These are phyloP conservation scores for Macropodus opercularis DNA, from an alignment of 2,797 vertebrate genomes.

Conservation along the genomic window DNA sequence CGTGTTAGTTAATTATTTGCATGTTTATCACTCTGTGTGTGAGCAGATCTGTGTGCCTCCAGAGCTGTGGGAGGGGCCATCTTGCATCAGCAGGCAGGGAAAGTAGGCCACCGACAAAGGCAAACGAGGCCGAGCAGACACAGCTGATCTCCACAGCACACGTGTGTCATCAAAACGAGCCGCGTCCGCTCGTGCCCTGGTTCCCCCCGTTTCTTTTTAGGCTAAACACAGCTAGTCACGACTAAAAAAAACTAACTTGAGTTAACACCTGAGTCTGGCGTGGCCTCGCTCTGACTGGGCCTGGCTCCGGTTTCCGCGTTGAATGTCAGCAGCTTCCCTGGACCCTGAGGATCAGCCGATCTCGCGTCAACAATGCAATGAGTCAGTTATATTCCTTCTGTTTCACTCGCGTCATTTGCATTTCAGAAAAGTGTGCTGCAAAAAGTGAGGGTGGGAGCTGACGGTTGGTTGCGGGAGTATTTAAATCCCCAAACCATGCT, in stretches of 20 bases:
- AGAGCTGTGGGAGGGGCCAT: constrained; percentile 20
- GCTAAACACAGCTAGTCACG: constrained; percentile 3
- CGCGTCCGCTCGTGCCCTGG: constrained; percentile 32
- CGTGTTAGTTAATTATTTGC: background rate
- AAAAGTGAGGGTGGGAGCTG: constrained; percentile 23
- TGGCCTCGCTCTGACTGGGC: constrained; percentile 34
- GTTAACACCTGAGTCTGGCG: constrained; percentile 23
- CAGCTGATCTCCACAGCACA: constrained; percentile 51
- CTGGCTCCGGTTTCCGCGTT: constrained; percentile 37
- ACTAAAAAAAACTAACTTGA: constrained; percentile 40
- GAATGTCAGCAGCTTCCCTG: constrained; percentile 45
- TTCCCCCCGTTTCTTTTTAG: too few relatives aligned
- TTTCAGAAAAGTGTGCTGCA: constrained; percentile 20
- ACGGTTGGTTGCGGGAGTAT: constrained; percentile 9
- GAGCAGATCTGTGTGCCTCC: background rate
- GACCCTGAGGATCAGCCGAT: constrained; percentile 27
- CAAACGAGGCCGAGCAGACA: constrained; percentile 9
- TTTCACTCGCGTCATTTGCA: constrained; percentile 22
- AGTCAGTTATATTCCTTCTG: background rate
- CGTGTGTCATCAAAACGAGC: constrained; percentile 50
- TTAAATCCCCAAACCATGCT: constrained; percentile 34
- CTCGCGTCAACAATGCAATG: constrained; percentile 1
- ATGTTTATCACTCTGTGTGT: background rate
- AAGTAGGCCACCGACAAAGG: constrained; percentile 62
- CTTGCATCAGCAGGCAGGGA: constrained; percentile 32